phyloP scores from a whole-genome alignment of 37 sponge, comb jelly and placozoan species.

The Bolinopsis microptera region DNA sequence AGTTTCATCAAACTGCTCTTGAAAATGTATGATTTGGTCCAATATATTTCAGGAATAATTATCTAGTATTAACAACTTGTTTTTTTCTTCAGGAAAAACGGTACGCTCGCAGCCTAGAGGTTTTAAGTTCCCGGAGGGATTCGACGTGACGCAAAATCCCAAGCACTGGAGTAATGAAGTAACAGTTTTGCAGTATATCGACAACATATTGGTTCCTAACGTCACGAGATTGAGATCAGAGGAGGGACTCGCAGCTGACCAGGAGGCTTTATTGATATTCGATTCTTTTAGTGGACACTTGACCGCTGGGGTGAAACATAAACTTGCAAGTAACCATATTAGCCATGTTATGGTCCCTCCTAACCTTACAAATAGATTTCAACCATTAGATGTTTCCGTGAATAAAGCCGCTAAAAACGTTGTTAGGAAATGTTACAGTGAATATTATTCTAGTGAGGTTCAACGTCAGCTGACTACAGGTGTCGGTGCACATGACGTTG shows the following conservation, averaged over 20 bases:
- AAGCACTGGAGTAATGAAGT: not conserved
- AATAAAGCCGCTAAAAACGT: constrained; percentile 72
- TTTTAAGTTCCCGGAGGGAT: not conserved
- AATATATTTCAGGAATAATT: too few species aligned
- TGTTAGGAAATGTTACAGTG: constrained; percentile 66
- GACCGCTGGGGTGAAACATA: not conserved
- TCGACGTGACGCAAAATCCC: not conserved
- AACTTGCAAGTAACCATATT: not conserved
- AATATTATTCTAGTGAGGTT: constrained; percentile 70
- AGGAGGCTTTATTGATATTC: not conserved
- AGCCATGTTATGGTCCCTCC: not conserved
- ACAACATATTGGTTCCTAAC: not conserved
- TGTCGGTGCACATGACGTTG: not conserved
- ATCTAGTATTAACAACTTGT: too few species aligned
- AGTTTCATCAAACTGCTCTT: too few species aligned
- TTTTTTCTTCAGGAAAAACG: too few species aligned
- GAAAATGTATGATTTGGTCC: too few species aligned
- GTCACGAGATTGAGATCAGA: not conserved
- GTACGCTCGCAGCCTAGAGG: too few species aligned
- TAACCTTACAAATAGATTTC: constrained; percentile 71
- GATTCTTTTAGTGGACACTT: not conserved
- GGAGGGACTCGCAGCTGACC: not conserved
- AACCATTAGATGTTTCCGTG: constrained; percentile 70
- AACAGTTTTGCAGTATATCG: not conserved
- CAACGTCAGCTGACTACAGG: constrained; percentile 51